A percentile compares a stretch with the other conserved stretches of the same genome.
Conservation (phyloP, 2,797 vertebrate species). For the Lemur catta region DNA sequence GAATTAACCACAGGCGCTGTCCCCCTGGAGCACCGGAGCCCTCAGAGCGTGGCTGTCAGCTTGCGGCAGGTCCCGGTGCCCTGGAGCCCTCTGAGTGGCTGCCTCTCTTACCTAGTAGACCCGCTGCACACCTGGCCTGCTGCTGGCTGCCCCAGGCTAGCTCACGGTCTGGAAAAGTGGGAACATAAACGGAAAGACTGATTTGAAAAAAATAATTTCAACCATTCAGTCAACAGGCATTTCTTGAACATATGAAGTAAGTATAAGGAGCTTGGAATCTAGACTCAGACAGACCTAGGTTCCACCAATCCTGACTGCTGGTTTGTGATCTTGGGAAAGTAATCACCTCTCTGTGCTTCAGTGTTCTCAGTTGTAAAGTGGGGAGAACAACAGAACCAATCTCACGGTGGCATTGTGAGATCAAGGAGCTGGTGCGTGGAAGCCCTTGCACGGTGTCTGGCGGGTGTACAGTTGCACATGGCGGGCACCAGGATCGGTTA, state of each 20-base stretch:
- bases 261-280: not conserved
- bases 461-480: fast-evolving
- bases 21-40: not conserved
- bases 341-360: not conserved
- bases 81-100: not conserved
- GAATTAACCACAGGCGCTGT: conserved; percentile 21
- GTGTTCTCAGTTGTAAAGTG: not conserved
- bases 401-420: fast-evolving
- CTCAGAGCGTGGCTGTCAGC: not conserved
- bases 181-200: not conserved
- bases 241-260: not conserved
- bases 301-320: not conserved
- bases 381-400: not conserved
- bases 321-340: not conserved
- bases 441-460: fast-evolving
- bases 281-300: not conserved
- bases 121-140: not conserved
- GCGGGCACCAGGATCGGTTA: no score
- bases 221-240: not conserved
- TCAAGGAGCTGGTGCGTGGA: fast-evolving
- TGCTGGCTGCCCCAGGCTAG: not conserved
- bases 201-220: not conserved
- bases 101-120: not conserved
- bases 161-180: not conserved
- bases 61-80: not conserved